These are phyloP conservation scores for Oreochromis niloticus DNA, from an alignment of 2,113 vertebrate genomes.

Conservation along the genomic window DNA sequence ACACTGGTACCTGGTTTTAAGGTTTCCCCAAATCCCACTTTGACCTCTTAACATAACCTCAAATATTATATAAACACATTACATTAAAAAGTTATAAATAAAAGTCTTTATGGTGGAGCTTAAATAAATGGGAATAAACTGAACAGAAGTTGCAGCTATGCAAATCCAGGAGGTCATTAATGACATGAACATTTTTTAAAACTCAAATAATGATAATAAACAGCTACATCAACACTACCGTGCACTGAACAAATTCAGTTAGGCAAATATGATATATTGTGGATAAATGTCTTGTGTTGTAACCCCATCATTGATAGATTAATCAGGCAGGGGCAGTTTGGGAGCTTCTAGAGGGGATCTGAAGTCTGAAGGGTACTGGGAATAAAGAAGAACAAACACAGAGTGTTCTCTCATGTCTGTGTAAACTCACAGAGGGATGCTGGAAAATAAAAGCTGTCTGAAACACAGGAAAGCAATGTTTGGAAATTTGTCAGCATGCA, in stretches of 20 bases:
- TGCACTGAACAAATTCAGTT: not conserved
- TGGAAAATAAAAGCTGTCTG: not conserved
- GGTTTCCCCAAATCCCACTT: not conserved
- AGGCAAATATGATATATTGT: not conserved
- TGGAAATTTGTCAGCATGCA: not conserved
- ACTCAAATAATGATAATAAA: not conserved
- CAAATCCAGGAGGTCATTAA: not conserved
- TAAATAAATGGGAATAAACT: not conserved
- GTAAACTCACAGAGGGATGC: not conserved
- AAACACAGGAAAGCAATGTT: not conserved
- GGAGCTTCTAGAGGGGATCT: not conserved
- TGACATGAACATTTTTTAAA: not conserved
- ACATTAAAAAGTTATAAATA: not conserved
- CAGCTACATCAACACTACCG: rapidly evolving
- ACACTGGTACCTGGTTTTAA: not conserved
- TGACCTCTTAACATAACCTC: not conserved
- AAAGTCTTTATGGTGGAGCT: not conserved
- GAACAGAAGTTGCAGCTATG: not conserved
- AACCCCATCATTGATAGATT: not conserved
- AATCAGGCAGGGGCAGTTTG: not conserved
- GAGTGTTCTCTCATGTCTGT: not conserved
- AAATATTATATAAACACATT: not conserved
- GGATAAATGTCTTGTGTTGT: not conserved
- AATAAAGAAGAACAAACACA: not conserved
- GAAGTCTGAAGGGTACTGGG: not conserved